Conservation (phyloP, 2,113 vertebrate genomes). For the Phalacrocorax aristotelis region DNA sequence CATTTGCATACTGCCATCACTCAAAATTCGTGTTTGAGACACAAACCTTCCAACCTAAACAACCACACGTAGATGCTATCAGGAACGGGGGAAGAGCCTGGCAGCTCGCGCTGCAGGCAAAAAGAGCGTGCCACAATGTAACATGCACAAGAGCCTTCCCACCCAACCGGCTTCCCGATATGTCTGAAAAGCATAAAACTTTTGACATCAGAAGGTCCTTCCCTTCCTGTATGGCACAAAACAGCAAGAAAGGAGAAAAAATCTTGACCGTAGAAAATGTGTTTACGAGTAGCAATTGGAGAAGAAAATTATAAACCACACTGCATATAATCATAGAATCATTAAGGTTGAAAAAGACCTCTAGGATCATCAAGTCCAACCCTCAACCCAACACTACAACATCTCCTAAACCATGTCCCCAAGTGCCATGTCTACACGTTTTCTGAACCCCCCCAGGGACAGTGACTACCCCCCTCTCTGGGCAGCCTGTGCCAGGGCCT, state of each 20-base stretch:
- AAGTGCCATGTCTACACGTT: too few species aligned
- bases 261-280: neutral
- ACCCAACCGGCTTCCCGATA: fast-evolving
- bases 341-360: too few species aligned
- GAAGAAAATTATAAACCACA: fast-evolving
- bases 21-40: neutral
- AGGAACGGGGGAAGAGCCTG: neutral
- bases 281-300: fast-evolving
- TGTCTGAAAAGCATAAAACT: neutral
- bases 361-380: too few species aligned
- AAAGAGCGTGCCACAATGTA: neutral
- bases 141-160: fast-evolving
- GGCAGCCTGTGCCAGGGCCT: too few species aligned
- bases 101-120: fast-evolving
- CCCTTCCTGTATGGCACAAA: fast-evolving
- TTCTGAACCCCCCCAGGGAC: too few species aligned
- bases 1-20: neutral
- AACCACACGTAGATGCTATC: fast-evolving
- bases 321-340: neutral
- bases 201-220: neutral
- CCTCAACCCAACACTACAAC: too few species aligned
- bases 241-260: neutral
- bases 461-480: too few species aligned
- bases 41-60: neutral
- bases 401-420: too few species aligned